Percentiles rank a stretch among this genome's conserved stretches.
Evolutionary conservation across 2,888 invertebrate species (phyloP).

Genomic region (Thumatha senex): DNA sequence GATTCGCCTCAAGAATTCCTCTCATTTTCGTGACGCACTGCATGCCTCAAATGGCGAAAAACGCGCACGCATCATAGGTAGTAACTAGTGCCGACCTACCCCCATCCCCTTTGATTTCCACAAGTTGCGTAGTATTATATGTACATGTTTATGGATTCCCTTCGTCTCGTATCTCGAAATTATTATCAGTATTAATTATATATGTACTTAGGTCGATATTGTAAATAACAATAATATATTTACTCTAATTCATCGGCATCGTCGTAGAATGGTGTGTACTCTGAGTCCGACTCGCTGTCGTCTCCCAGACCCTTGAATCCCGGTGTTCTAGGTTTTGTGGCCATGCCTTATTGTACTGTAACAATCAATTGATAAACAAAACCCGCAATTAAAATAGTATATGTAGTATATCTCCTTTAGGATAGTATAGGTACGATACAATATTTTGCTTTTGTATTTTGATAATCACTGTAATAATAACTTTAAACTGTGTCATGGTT

Average conservation of each 20-base stretch:
- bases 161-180: background rate
- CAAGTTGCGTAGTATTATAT: too few relatives aligned
- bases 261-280: conserved; percentile 66
- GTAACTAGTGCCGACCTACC: too few relatives aligned
- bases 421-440: background rate
- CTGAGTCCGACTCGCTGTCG: conserved; percentile 66
- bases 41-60: too few relatives aligned
- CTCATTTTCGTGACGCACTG: too few relatives aligned
- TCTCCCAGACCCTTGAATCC: conserved; percentile 57
- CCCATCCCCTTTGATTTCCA: too few relatives aligned
- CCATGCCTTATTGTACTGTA: conserved; percentile 54
- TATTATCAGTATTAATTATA: background rate
- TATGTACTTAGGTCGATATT: too few relatives aligned
- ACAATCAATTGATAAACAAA: conserved; percentile 10
- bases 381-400: background rate
- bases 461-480: background rate
- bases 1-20: too few relatives aligned
- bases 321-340: conserved; percentile 46
- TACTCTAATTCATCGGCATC: conserved; percentile 72
- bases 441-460: background rate
- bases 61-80: too few relatives aligned
- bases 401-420: background rate
- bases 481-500: background rate
- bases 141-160: background rate
- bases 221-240: conserved; percentile 20